Evolutionary conservation across 2,797 vertebrate species (phyloP), one percentile per base, ranked within the genome.

Genomic region (Megaceryle alcyon): DNA sequence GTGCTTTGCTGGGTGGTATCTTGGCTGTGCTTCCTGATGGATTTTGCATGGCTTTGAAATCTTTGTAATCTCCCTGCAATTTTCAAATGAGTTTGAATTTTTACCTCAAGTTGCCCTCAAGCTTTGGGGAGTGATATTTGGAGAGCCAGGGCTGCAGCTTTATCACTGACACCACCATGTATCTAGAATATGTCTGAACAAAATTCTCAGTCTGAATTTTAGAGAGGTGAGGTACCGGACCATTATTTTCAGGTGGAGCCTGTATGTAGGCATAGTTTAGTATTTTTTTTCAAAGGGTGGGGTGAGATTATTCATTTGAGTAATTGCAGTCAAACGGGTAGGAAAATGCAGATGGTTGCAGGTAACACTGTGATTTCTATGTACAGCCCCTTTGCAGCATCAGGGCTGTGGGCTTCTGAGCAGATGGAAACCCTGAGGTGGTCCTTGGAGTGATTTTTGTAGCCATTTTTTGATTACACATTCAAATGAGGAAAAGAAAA

Each of bases 11-110:
- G 88, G 59, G 48, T 78, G 77, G 51, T 90, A 78, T 63, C 66
- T 95, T 93, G 95, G 71, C 88, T 89, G 53, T 73, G 37, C 86
- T 94, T 82, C 49, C 46, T 78, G 60, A 64, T 85, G 83, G 33
- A 33, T 94, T 94, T 86, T 96, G 64, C 81, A 71, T 82, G 61
- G 41, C 76, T 96, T 95, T 96, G 93, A 94, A 95, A 81, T 92
- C 64, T 87, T 71, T 51, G 43, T 73, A 85, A 82, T 51, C 66
- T 95, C 46, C 41, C 78, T 80, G 64, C 57, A 75, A 68, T 96
- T 95, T 96, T 91, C 92, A 93, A 71, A 93, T 85, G 78, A 85
- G 78, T 61, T 78, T 72, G 12, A 7, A 39, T 88, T 76, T 88
- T 91, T 92, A 37, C 54, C 63, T 78, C 65, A 59, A 69, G 37